Evolutionary conservation across 1,140 invertebrate species (phyloP).

Genomic region (Mesaphorura yosii): DNA sequence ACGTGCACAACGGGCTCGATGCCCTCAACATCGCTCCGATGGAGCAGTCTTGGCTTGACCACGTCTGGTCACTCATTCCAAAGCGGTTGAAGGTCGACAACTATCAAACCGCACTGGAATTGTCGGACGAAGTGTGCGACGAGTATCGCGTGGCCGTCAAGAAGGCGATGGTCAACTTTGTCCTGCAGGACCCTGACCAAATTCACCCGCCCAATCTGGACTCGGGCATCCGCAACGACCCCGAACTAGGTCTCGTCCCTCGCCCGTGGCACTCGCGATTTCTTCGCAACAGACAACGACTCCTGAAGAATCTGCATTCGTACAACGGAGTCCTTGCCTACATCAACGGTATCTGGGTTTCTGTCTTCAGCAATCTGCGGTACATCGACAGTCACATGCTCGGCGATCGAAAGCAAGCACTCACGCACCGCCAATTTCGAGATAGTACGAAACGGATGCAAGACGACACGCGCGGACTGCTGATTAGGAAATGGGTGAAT

Average conservation of each 20-base stretch:
- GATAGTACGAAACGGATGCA: conserved; percentile 43
- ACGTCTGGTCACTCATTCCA: conserved; percentile 42
- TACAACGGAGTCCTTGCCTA: conserved; percentile 71
- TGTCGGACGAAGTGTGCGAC: conserved; percentile 47
- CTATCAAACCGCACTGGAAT: conserved; percentile 8
- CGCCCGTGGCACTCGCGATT: conserved; percentile 49
- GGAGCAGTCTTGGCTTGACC: conserved; percentile 42
- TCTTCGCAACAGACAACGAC: conserved; percentile 38
- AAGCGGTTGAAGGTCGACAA: conserved; percentile 25
- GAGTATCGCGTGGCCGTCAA: conserved; percentile 75
- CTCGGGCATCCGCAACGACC: conserved; percentile 44
- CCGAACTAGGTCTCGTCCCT: conserved; percentile 45
- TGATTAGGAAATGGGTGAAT: conserved; percentile 49
- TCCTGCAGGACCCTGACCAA: conserved; percentile 57
- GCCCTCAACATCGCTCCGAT: conserved; percentile 72
- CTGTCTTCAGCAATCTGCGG: conserved; percentile 47
- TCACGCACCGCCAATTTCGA: conserved; percentile 46
- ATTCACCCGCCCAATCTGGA: conserved; percentile 39
- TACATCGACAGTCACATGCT: conserved; percentile 45
- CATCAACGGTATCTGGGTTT: conserved; percentile 69
- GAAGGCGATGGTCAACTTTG: conserved; percentile 77
- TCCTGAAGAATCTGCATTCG: conserved; percentile 55
- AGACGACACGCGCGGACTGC: conserved; percentile 39
- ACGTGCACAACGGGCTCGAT: conserved; percentile 75
- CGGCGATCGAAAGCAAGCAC: conserved; percentile 38